Evolutionary conservation across 1,140 invertebrate species (phyloP).

Genomic region (Laupala kohalensis): DNA sequence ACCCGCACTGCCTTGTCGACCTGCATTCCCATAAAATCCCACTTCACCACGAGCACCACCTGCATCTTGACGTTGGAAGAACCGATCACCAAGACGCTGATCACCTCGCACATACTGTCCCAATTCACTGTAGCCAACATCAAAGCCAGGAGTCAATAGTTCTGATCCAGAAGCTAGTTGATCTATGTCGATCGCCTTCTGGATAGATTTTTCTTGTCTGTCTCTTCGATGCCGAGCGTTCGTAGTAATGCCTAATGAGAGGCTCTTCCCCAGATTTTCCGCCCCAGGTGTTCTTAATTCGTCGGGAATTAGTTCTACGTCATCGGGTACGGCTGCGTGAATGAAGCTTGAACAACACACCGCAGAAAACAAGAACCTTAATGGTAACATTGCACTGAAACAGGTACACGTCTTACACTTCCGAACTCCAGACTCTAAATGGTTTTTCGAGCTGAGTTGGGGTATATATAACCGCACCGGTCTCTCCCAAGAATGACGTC

Average conservation of each 20-base stretch:
- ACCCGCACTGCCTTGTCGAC: neutral
- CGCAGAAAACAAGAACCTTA: too few relatives aligned
- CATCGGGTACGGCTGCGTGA: neutral
- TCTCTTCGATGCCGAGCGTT: neutral
- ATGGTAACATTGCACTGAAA: too few relatives aligned
- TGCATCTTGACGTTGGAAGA: neutral
- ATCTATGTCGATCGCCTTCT: neutral
- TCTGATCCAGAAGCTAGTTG: constrained; percentile 3
- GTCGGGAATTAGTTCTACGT: constrained; percentile 7
- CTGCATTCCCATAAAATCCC: constrained; percentile 5
- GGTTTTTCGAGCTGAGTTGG: neutral
- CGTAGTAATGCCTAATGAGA: neutral
- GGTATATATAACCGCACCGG: neutral
- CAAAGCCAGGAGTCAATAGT: neutral
- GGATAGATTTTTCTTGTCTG: neutral
- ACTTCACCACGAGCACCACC: constrained; percentile 1
- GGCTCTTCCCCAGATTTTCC: neutral
- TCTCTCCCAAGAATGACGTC: neutral
- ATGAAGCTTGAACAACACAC: neutral
- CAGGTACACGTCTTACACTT: neutral
- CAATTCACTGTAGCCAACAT: constrained; percentile 1
- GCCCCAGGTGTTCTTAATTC: neutral
- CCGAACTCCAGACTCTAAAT: neutral
- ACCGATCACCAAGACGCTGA: neutral
- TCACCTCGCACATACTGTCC: constrained; percentile 2